These are phyloP conservation scores for Drosophila azteca DNA, from an alignment of 1,140 invertebrate species.

Conservation along the genomic window DNA sequence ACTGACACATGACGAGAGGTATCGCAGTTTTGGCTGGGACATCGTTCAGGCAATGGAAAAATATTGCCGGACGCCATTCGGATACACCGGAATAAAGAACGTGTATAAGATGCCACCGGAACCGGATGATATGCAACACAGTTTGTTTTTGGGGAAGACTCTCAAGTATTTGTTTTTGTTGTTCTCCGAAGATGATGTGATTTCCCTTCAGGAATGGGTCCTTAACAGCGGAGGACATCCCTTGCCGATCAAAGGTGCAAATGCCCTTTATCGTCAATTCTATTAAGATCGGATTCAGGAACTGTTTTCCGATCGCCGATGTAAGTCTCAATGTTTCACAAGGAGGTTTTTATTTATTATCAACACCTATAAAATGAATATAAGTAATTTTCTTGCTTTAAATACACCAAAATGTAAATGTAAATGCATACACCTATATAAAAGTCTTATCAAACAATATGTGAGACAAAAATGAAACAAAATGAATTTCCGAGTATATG, in stretches of 20 bases:
- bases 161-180: constrained; percentile 93
- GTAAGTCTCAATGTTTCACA: not conserved
- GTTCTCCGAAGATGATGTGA: constrained; percentile 95
- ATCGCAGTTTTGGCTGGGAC: constrained; percentile 98
- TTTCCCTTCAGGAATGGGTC: constrained; percentile 97
- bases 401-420: too few relatives aligned
- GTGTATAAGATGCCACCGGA: constrained; percentile 92
- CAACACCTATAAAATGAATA: constrained; percentile 18
- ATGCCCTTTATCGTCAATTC: constrained; percentile 69
- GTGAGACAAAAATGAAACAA: constrained; percentile 1
- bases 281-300: not conserved
- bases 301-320: not conserved
- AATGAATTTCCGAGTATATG: constrained; percentile 21
- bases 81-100: constrained; percentile 96
- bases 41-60: constrained; percentile 96
- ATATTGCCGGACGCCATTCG: constrained; percentile 94
- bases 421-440: constrained; percentile 45
- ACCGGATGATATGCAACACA: constrained; percentile 98
- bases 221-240: constrained; percentile 99
- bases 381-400: not conserved
- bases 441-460: constrained; percentile 32
- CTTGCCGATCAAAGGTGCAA: constrained; percentile 92
- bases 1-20: constrained; percentile 96
- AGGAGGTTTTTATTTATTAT: not conserved
- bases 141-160: constrained; percentile 98